Base-by-base conservation (phyloP, 1,140 invertebrate species). In the Platyscapa corneri region DNA sequence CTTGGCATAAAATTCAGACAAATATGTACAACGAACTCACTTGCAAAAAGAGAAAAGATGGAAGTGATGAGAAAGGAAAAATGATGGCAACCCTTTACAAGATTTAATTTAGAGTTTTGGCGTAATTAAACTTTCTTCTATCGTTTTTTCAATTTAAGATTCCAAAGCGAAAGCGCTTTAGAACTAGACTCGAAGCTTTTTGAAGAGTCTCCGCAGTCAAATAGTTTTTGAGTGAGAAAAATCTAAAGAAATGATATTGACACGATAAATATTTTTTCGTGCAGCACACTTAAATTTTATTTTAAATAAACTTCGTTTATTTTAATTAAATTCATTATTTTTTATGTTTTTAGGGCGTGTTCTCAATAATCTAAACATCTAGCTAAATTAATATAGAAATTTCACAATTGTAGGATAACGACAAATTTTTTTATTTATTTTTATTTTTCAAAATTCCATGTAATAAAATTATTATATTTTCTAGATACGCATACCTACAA, bases 141-240 rank as follows among this genome's bases (percentile, higher is more conserved):
- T 20, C 67, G 20, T 72, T 39, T 39, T 72, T 72, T 39, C 67
- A 72, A 72, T 72, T 72, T 72, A 72, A n/a, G n/a, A n/a, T 39
- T 39, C 18, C 34, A 20, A 39, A 5, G 10, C 20, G 34, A 27
- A 3, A 67, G 34, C 18, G 39, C 34, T 37, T 72, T 37, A 30
- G 6, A 67, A 72, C 34, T 37, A 39, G 34, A 39, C 34, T 39
- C n/a, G n/a, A 23, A 72, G 67, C 67, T 39, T 67, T 72, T 39
- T 20, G 8, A 64, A 30, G 23, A n/a, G 27, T 5, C 27, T 64
- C 16, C n/a, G 6, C n/a, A 30, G 60, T 30, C 60, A 64, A 64
- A 30, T 30, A 64, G 60, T 64, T 12, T 53, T 53, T 53, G 8
- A 53, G 18, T 53, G 18, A 20, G 49, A 53, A 64, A 64, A 64